phyloP scores from a whole-genome alignment of 2,888 invertebrate species.

The Endomychus coccineus region DNA sequence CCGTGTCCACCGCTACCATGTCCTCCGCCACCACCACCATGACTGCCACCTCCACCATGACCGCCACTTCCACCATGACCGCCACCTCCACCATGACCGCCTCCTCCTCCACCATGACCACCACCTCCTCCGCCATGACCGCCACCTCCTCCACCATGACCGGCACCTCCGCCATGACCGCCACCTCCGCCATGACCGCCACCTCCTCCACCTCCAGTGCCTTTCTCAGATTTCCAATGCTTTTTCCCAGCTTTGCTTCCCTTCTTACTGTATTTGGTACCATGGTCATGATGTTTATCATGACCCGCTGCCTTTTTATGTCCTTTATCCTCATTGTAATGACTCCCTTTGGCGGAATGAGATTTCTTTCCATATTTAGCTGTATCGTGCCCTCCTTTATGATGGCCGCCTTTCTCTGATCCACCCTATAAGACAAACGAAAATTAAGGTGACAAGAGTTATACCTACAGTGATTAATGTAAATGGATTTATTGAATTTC shows the following conservation, averaged over 20 bases:
- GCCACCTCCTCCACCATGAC: too few relatives aligned
- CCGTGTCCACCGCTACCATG: too few relatives aligned
- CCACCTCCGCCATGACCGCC: too few relatives aligned
- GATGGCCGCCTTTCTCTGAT: slow-evolving; percentile 49
- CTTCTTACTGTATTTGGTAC: slow-evolving; percentile 45
- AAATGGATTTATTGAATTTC: too few relatives aligned
- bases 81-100: too few relatives aligned
- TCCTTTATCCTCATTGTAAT: slow-evolving; percentile 50
- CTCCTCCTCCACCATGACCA: too few relatives aligned
- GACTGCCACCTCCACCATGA: too few relatives aligned
- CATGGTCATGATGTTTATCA: slow-evolving; percentile 49
- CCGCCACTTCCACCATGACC: too few relatives aligned
- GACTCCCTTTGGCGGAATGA: slow-evolving; percentile 50
- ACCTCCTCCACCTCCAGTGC: slow-evolving; percentile 14
- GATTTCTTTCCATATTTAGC: slow-evolving; percentile 52
- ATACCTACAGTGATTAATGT: too few relatives aligned
- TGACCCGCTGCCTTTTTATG: slow-evolving; percentile 52
- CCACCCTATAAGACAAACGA: slow-evolving; percentile 47
- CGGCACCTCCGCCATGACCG: too few relatives aligned
- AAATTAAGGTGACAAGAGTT: neutral
- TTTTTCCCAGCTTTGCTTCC: slow-evolving; percentile 46
- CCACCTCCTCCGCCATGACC: too few relatives aligned
- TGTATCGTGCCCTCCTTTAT: slow-evolving; percentile 46
- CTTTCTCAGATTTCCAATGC: slow-evolving; percentile 45
- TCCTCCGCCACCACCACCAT: too few relatives aligned